Evolutionary conservation across 2,113 vertebrate genomes (phyloP).

Genomic region (Cyrtonyx montezumae): DNA sequence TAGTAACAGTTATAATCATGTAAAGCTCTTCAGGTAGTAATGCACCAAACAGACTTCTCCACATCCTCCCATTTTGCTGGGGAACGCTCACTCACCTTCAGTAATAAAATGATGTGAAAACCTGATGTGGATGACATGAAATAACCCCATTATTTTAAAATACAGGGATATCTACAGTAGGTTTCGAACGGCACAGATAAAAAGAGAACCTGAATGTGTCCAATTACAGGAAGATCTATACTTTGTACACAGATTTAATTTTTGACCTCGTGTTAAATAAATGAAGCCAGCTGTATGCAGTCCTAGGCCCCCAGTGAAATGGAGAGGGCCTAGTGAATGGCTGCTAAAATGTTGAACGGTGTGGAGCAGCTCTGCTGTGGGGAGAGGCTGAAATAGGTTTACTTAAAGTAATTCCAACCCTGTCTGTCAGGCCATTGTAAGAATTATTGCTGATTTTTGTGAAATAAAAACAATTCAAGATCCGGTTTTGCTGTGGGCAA

Average conservation of each 20-base stretch:
- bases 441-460: not conserved
- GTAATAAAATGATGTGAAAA: not conserved
- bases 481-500: constrained; percentile 9
- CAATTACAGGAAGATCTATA: not conserved
- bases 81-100: not conserved
- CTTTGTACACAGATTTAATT: not conserved
- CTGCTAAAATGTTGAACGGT: too few relatives aligned
- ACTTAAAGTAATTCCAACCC: constrained; percentile 66
- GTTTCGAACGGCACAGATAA: not conserved
- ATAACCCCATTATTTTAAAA: not conserved
- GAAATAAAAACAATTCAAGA: constrained; percentile 19
- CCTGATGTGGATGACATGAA: not conserved
- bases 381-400: constrained; percentile 12
- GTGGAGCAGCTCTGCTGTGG: too few relatives aligned
- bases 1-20: not conserved
- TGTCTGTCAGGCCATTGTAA: not conserved
- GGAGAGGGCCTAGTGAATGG: too few relatives aligned
- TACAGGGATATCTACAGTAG: not conserved
- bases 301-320: not conserved
- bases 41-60: not conserved
- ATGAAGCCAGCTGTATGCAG: rapidly evolving
- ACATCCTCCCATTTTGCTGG: not conserved
- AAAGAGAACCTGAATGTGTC: not conserved
- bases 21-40: not conserved
- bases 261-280: not conserved